phyloP scores from a whole-genome alignment of 2,888 invertebrate species.

The Crioceris asparagi region DNA sequence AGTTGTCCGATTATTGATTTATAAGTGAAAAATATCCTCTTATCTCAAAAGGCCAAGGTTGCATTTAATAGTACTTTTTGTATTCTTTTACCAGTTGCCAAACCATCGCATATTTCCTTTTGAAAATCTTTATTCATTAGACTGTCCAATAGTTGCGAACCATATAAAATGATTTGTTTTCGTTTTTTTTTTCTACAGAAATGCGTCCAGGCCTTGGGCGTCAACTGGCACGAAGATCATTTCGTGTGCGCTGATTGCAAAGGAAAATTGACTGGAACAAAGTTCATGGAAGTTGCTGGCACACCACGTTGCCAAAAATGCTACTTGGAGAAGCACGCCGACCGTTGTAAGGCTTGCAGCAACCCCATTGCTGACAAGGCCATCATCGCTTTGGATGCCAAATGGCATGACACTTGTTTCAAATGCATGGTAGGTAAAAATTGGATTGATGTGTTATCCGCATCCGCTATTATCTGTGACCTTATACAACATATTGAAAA shows the following conservation, averaged over 20 bases:
- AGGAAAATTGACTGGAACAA: conserved; percentile 70
- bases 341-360: conserved; percentile 74
- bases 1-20: too few relatives aligned
- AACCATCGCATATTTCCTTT: too few relatives aligned
- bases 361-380: conserved; percentile 73
- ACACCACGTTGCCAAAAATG: conserved; percentile 76
- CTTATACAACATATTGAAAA: too few relatives aligned
- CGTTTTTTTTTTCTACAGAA: conserved; percentile 17
- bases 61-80: too few relatives aligned
- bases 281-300: conserved; percentile 81
- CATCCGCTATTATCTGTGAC: too few relatives aligned
- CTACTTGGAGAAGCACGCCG: conserved; percentile 79
- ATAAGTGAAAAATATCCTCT: too few relatives aligned
- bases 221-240: conserved; percentile 88
- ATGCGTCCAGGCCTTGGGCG: conserved; percentile 55
- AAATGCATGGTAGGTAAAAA: conserved; percentile 85
- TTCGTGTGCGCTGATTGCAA: conserved; percentile 83
- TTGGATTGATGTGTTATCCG: too few relatives aligned
- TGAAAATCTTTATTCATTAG: too few relatives aligned
- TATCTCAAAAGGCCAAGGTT: too few relatives aligned
- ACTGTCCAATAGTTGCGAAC: too few relatives aligned
- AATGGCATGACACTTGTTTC: conserved; percentile 95
- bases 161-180: too few relatives aligned
- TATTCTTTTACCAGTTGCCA: too few relatives aligned
- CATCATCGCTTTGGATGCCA: conserved; percentile 81